Base-by-base conservation (phyloP, 53 echinoderm and acorn worm species). In the Echinometra lucunter region DNA sequence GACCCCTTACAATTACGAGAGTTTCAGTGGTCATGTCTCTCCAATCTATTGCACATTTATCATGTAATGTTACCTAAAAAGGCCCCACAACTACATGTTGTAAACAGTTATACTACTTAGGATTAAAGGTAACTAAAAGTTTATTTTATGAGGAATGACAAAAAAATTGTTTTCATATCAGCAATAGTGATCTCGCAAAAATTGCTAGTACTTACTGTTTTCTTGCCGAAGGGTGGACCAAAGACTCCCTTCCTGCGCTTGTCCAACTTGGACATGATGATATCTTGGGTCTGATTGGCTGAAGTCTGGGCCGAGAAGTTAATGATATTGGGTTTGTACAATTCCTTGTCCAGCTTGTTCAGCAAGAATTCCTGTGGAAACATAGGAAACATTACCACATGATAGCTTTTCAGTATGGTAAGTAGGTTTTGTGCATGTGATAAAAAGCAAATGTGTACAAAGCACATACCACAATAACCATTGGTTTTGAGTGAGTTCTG, bases 231-330 rank as follows among this genome's bases (percentile, higher is more conserved):
- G 15, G 98, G 98, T 5, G 98, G 98, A 12, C 98, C 98, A 78
- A 96, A 98, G 58, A 98, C 96, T n/a, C 98, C 98, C 95, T 98
- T 98, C n/a, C 98, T 81, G 58, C 98, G 92, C 91, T 98, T 98
- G 96, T 98, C 98, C 94, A 98, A 94, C 74, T 98, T 98, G 42
- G 98, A 98, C 98, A 98, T 98, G 96, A 98, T 98, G 91, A 98
- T 98, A 45, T 98, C 97, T 91, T 98, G 98, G 13, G 98, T 98
- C 95, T 98, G 98, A 49, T 98, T 98, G 80, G 97, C 98, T 17
- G 98, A 98, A 18, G 98, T 98, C 95, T 98, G 98, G 82, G 98
- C 98, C 3, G 98, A 98, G 97, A 98, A 98, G 96, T 98, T 98
- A 93, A 98, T 98, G 83, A 97, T 97, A 94, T 95, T 97, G 49